Percentiles rank a stretch among this genome's conserved stretches.
phyloP scores from a whole-genome alignment of 1,140 invertebrate genomes.

The Dufourea novaeangliae region DNA sequence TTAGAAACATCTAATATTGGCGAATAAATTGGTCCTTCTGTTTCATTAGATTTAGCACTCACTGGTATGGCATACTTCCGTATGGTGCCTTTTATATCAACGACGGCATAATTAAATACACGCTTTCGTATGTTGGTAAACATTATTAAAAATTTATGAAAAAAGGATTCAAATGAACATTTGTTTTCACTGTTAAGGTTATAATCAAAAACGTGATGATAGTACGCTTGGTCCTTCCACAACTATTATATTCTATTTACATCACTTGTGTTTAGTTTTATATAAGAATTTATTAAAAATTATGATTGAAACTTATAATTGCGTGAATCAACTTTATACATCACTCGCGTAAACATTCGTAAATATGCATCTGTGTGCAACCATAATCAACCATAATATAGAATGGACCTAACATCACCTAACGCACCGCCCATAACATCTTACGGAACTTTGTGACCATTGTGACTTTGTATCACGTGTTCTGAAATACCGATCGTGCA shows the following conservation, averaged over 20 bases:
- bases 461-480: too few species aligned
- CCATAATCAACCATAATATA: too few species aligned
- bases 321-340: too few species aligned
- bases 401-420: too few species aligned
- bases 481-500: too few species aligned
- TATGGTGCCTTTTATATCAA: neutral
- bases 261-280: neutral
- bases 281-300: neutral
- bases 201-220: neutral
- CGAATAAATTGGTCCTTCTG: slow-evolving; percentile 81
- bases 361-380: too few species aligned
- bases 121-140: neutral
- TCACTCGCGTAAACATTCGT: too few species aligned
- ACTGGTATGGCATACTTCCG: neutral
- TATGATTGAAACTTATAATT: neutral
- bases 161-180: neutral
- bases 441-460: too few species aligned
- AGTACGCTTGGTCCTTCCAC: neutral
- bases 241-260: neutral
- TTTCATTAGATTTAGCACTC: neutral
- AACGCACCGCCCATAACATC: too few species aligned
- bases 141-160: slow-evolving; percentile 18
- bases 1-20: slow-evolving; percentile 83
- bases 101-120: slow-evolving; percentile 1
- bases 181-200: slow-evolving; percentile 9